phyloP scores from a whole-genome alignment of 2,888 invertebrate species.

The Synanthedon myopaeformis region DNA sequence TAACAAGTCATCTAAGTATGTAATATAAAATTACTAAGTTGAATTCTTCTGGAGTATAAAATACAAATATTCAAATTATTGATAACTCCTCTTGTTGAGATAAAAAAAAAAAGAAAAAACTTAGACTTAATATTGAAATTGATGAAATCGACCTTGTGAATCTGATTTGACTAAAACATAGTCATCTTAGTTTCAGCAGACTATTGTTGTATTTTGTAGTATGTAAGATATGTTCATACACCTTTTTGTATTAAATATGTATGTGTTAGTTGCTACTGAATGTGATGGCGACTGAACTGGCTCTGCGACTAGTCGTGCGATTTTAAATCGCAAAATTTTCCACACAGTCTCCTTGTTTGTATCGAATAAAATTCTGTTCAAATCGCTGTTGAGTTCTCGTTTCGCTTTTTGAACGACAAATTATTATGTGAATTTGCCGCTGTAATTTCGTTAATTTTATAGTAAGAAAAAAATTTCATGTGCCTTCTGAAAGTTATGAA shows the following conservation, averaged over 20 bases:
- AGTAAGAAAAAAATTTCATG: slow-evolving; percentile 60
- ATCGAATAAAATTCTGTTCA: too few relatives aligned
- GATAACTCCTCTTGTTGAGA: too few relatives aligned
- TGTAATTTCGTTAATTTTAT: slow-evolving; percentile 43
- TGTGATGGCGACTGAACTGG: neutral
- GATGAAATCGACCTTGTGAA: slow-evolving; percentile 7
- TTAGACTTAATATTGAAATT: too few relatives aligned
- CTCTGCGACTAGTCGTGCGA: neutral
- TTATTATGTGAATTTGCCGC: slow-evolving; percentile 4
- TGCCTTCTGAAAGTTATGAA: slow-evolving; percentile 64
- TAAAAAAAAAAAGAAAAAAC: too few relatives aligned
- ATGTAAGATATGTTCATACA: slow-evolving; percentile 47
- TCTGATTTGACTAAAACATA: slow-evolving; percentile 20
- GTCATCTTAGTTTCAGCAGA: slow-evolving; percentile 29
- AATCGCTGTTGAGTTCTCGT: neutral
- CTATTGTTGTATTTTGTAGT: slow-evolving; percentile 66
- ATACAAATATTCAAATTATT: too few relatives aligned
- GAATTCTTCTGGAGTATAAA: too few relatives aligned
- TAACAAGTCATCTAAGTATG: too few relatives aligned
- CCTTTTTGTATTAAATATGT: slow-evolving; percentile 20
- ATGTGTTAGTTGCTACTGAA: neutral
- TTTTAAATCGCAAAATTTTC: neutral
- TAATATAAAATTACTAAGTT: too few relatives aligned
- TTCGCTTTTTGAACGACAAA: neutral
- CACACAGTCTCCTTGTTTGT: too few relatives aligned